Conservation (phyloP, 1,140 invertebrate species). For the Camponotus floridanus region DNA sequence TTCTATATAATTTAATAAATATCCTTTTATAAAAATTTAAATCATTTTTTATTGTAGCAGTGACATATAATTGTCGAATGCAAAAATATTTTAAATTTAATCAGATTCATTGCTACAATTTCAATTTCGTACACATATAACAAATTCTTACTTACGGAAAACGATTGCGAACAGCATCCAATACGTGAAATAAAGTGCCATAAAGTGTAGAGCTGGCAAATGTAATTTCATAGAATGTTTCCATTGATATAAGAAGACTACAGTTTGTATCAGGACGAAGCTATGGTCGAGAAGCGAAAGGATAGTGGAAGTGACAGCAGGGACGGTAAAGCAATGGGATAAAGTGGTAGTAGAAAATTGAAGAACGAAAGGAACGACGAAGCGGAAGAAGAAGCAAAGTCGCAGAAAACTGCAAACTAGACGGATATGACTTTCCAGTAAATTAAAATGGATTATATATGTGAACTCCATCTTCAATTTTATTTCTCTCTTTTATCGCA, state of each 20-base stretch:
- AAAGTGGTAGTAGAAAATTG: constrained; percentile 67
- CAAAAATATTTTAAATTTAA: background rate
- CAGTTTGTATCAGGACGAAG: constrained; percentile 62
- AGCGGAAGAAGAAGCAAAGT: constrained; percentile 31
- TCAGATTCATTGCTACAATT: background rate
- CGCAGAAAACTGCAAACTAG: constrained; percentile 78
- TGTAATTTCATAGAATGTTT: constrained; percentile 81
- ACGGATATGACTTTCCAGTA: constrained; percentile 81
- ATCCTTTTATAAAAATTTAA: background rate
- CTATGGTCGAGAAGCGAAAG: constrained; percentile 41
- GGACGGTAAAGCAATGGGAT: constrained; percentile 23
- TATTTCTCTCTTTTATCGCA: constrained; percentile 64
- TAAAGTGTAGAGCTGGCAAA: constrained; percentile 70
- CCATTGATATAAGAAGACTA: constrained; percentile 82
- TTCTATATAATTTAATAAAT: background rate
- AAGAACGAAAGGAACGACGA: constrained; percentile 50
- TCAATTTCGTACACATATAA: background rate
- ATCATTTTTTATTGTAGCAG: background rate
- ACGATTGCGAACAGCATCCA: constrained; percentile 40
- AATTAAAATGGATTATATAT: constrained; percentile 85
- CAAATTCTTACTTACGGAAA: background rate
- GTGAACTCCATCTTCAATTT: constrained; percentile 79
- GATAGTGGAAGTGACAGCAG: constrained; percentile 59
- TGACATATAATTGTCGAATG: background rate
- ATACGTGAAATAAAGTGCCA: constrained; percentile 58